These are phyloP conservation scores for Ciconia nigra DNA, from an alignment of 2,797 vertebrate species.

Conservation along the genomic window DNA sequence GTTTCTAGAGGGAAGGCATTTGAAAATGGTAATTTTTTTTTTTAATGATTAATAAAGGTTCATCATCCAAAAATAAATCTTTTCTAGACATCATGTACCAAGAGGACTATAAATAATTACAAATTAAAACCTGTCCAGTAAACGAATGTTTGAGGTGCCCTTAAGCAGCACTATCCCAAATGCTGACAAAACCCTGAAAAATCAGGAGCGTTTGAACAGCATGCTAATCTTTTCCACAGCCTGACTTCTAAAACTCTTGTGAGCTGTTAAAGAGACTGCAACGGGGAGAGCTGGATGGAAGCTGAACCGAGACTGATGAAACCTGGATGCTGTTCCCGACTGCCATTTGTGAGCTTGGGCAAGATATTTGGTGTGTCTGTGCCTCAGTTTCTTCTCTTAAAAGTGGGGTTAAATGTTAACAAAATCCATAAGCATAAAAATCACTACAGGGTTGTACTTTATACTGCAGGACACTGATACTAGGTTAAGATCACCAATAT, in stretches of 20 bases:
- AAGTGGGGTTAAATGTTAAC: background rate
- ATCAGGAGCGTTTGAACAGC: slow-evolving; percentile 22
- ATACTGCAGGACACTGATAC: background rate
- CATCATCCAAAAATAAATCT: slow-evolving; percentile 67
- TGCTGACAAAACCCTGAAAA: slow-evolving; percentile 47
- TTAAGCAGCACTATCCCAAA: slow-evolving; percentile 44
- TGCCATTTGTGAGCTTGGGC: background rate
- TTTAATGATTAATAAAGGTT: slow-evolving; percentile 56
- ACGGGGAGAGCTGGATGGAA: background rate
- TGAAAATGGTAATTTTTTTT: background rate
- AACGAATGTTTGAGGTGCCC: slow-evolving; percentile 44
- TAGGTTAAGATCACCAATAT: background rate
- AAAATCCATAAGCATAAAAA: background rate
- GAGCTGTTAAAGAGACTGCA: background rate
- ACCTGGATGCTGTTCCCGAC: background rate
- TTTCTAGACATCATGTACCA: slow-evolving; percentile 58
- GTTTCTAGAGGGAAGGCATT: background rate
- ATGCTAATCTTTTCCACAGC: background rate
- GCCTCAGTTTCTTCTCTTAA: background rate
- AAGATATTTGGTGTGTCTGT: background rate
- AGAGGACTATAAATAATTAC: slow-evolving; percentile 58
- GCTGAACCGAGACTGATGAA: background rate
- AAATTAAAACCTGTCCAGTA: slow-evolving; percentile 63
- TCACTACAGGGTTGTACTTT: background rate
- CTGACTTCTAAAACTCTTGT: background rate